phyloP scores from a whole-genome alignment of 2,113 vertebrate species.

The Trogon surrucura region DNA sequence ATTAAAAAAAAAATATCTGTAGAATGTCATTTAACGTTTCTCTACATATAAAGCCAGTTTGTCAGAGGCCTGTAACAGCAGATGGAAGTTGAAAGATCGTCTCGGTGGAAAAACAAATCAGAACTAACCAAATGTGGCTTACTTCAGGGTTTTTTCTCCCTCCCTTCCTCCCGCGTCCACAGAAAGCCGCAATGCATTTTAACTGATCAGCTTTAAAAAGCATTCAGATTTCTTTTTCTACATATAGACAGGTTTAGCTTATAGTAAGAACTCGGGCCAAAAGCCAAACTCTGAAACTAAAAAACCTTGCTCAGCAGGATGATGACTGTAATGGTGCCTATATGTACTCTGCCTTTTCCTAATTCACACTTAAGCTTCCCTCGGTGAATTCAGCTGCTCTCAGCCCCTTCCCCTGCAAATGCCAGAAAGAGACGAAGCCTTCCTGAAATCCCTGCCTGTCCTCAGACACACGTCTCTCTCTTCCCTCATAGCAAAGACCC shows the following conservation, averaged over 20 bases:
- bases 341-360: background rate
- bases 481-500: background rate
- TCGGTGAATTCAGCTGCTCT: background rate
- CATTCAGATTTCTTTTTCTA: background rate
- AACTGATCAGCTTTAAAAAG: background rate
- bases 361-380: background rate
- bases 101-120: background rate
- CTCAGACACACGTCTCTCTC: background rate
- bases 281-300: background rate
- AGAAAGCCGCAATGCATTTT: background rate
- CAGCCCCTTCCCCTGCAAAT: background rate
- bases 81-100: background rate
- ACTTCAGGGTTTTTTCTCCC: background rate
- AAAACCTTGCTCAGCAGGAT: background rate
- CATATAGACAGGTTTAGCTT: background rate
- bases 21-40: background rate
- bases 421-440: background rate
- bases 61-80: background rate
- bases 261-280: background rate
- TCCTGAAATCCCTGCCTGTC: background rate
- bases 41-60: fast-evolving
- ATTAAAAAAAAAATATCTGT: background rate
- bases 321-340: background rate
- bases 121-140: background rate
- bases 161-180: fast-evolving